phyloP scores from a whole-genome alignment of 2,797 vertebrate genomes.

The Crenuchus spilurus region DNA sequence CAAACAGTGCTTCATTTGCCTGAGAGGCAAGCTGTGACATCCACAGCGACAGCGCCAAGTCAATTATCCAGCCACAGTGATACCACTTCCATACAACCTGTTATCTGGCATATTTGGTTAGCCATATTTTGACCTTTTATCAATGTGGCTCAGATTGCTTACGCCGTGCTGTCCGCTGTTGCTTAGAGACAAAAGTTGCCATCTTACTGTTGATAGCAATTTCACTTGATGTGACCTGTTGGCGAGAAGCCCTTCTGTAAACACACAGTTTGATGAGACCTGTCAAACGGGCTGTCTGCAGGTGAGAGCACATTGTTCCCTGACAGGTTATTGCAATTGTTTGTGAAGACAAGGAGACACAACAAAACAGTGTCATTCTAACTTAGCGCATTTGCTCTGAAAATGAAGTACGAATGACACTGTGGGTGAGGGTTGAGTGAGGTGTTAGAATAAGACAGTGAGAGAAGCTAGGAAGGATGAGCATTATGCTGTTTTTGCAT shows the following conservation, averaged over 20 bases:
- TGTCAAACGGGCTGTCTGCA: conserved; percentile 22
- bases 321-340: conserved; percentile 21
- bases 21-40: conserved; percentile 71
- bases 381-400: conserved; percentile 2
- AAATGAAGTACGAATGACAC: conserved; percentile 9
- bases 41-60: conserved; percentile 73
- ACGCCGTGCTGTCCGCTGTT: conserved; percentile 32
- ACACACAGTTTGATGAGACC: conserved; percentile 46
- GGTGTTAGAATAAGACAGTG: neutral
- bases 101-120: conserved; percentile 29
- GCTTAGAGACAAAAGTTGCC: conserved; percentile 49
- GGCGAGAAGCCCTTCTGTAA: conserved; percentile 42
- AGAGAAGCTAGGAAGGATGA: neutral
- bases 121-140: conserved; percentile 30
- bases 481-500: conserved; percentile 8
- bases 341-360: conserved; percentile 9
- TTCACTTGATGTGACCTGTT: conserved; percentile 14
- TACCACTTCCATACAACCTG: conserved; percentile 16
- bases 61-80: conserved; percentile 63
- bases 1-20: conserved; percentile 71
- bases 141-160: conserved; percentile 34
- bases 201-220: conserved; percentile 26
- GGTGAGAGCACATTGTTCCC: conserved; percentile 29
- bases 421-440: neutral
- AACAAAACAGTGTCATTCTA: conserved; percentile 15